Evolutionary conservation across 2,888 invertebrate species (phyloP).

Genomic region (Tachina fera): DNA sequence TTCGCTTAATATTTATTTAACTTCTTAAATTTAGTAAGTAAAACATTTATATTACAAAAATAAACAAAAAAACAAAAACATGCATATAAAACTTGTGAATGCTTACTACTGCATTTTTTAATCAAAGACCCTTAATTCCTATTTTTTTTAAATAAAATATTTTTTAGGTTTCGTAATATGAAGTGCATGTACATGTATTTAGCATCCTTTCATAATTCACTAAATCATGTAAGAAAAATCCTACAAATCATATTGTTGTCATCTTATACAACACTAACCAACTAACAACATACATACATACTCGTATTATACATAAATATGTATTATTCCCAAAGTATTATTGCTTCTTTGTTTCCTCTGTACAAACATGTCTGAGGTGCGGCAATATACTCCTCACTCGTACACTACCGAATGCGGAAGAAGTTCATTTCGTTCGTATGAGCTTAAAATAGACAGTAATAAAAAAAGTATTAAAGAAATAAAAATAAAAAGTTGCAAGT

Average conservation of each 20-base stretch:
- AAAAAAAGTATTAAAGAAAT: slow-evolving; percentile 29
- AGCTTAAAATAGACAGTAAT: slow-evolving; percentile 31
- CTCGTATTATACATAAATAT: neutral
- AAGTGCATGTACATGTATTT: neutral
- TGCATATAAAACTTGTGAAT: no score
- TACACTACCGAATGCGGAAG: slow-evolving; percentile 62
- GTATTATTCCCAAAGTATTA: slow-evolving; percentile 17
- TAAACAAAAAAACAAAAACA: no score
- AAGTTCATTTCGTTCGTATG: slow-evolving; percentile 43
- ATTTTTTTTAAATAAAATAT: neutral
- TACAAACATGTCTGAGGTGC: slow-evolving; percentile 51
- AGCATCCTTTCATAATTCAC: slow-evolving; percentile 48
- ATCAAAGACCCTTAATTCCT: no score
- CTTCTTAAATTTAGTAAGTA: no score
- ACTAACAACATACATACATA: neutral
- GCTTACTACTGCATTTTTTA: no score
- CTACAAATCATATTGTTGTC: slow-evolving; percentile 62
- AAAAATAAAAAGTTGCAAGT: slow-evolving; percentile 43
- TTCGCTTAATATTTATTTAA: no score
- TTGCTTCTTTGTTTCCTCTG: slow-evolving; percentile 37
- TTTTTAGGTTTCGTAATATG: slow-evolving; percentile 35
- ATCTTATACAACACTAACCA: slow-evolving; percentile 39
- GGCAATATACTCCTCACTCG: neutral
- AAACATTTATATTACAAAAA: no score
- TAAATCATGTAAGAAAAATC: slow-evolving; percentile 57